Evolutionary conservation across 2,888 invertebrate species (phyloP), one percentile per base, ranked within the genome.

Genomic region (Hirtodrosophila histrioides): DNA sequence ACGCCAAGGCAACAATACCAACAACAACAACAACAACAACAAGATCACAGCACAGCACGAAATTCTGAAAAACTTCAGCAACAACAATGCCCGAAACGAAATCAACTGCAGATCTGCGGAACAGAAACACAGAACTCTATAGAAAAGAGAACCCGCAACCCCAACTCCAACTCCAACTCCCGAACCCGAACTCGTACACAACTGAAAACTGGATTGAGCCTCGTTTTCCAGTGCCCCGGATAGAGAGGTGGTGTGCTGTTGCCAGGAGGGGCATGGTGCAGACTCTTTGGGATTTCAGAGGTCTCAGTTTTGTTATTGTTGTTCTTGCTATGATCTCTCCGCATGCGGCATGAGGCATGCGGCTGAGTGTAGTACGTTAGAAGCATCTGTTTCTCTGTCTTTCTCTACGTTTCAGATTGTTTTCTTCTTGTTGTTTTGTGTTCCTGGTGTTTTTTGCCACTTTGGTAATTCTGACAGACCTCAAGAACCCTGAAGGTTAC

Each of bases 101-200:
- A 80, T 86, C 80, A 86, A 88, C 86, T 72, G 35, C 51, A 87
- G 82, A 86, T 85, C 81, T 85, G 86, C 87, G 54, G 61, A 69
- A 58, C 73, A 43, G 62, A 61, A 61, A 64, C 48, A 41, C 40
- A 36, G 48, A 51, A 45, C 24, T 37, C 33, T 35, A 36, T 44
- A 43, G 48, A 51, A 61, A 76, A 48, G 63, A 57, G 39, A 43
- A 48, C 6, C 17, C 50, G 50, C 17, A 29, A 46, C 41, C 12
- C 11, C 36, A 39, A 17, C 17, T 17, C 17, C 17, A 17, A 17
- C 17, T 17, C 17, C n/a, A n/a, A n/a, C n/a, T n/a, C n/a, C n/a
- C n/a, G n/a, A 41, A 7, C 31, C 31, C 31, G 9, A 31, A 31
- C 31, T 3, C 7, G 41, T 39, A 17, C 12, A 57, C 5, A 3